Conservation (phyloP, 2,888 invertebrate species). For the Ethmia dodecea region DNA sequence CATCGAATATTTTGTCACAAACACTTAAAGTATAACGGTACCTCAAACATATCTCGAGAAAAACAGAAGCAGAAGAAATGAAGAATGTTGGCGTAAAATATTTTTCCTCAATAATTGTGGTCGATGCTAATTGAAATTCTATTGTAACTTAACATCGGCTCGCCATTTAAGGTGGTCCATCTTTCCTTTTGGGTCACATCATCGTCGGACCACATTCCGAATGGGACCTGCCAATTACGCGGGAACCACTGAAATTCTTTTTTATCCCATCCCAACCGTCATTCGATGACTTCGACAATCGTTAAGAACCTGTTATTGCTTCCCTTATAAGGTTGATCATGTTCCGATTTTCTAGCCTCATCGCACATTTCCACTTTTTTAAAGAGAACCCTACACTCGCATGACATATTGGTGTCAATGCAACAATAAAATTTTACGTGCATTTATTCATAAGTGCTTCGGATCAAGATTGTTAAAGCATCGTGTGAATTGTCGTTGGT, state of each 20-base stretch:
- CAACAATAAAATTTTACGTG: slow-evolving; percentile 66
- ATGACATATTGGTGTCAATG: slow-evolving; percentile 68
- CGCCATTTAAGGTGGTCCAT: slow-evolving; percentile 45
- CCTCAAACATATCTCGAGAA: background rate
- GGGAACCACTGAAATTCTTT: slow-evolving; percentile 50
- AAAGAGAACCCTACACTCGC: slow-evolving; percentile 34
- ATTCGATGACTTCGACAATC: slow-evolving; percentile 63
- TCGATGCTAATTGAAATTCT: slow-evolving; percentile 45
- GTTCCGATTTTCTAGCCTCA: slow-evolving; percentile 71
- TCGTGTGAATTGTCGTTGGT: slow-evolving; percentile 32
- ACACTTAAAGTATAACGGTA: slow-evolving; percentile 1
- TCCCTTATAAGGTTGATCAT: slow-evolving; percentile 46
- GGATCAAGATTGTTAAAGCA: slow-evolving; percentile 34
- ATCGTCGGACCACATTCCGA: slow-evolving; percentile 62
- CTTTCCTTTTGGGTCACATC: slow-evolving; percentile 60
- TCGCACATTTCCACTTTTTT: slow-evolving; percentile 55
- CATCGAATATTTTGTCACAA: slow-evolving; percentile 5
- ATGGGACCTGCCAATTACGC: slow-evolving; percentile 62
- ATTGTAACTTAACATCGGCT: slow-evolving; percentile 53
- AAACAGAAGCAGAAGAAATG: background rate
- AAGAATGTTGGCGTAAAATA: slow-evolving; percentile 11
- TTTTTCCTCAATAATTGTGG: slow-evolving; percentile 15
- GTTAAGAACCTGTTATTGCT: slow-evolving; percentile 53
- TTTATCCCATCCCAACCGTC: slow-evolving; percentile 54
- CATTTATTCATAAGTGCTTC: slow-evolving; percentile 50